These are phyloP conservation scores for Sprattus sprattus DNA, from an alignment of 2,113 vertebrate species.

Conservation along the genomic window DNA sequence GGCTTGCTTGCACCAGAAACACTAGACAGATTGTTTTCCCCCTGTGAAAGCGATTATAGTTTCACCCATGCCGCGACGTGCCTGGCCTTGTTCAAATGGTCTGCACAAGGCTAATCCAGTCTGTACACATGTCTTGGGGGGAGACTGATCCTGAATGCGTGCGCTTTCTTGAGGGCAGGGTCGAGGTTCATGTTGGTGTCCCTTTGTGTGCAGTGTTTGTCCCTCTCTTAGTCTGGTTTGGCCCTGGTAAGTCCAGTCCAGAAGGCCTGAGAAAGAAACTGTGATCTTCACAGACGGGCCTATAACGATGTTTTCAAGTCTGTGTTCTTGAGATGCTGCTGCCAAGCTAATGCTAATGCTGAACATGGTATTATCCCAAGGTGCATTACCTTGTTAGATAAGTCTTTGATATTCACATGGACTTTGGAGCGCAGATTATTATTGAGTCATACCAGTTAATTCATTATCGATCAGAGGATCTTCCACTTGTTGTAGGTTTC, in stretches of 20 bases:
- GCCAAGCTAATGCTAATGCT: background rate
- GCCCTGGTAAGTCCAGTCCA: background rate
- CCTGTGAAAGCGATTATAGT: background rate
- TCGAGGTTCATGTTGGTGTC: background rate
- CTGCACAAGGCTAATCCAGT: background rate
- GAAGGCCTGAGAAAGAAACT: background rate
- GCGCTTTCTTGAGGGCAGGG: background rate
- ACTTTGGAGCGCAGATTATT: background rate
- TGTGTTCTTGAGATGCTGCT: background rate
- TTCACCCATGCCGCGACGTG: background rate
- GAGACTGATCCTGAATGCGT: background rate
- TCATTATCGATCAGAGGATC: background rate
- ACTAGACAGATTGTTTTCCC: constrained; percentile 6
- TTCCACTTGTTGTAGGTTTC: background rate
- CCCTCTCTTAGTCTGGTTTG: background rate
- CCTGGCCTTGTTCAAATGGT: background rate
- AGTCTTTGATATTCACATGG: background rate
- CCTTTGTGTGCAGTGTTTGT: background rate
- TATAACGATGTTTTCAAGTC: background rate
- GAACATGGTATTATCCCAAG: background rate
- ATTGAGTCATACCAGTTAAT: background rate
- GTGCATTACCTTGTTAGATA: background rate
- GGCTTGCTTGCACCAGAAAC: background rate
- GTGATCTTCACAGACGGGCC: background rate
- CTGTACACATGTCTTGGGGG: background rate